Evolutionary conservation across 2,888 invertebrate species (phyloP).

Genomic region (Drosophila nr. perissopoda): DNA sequence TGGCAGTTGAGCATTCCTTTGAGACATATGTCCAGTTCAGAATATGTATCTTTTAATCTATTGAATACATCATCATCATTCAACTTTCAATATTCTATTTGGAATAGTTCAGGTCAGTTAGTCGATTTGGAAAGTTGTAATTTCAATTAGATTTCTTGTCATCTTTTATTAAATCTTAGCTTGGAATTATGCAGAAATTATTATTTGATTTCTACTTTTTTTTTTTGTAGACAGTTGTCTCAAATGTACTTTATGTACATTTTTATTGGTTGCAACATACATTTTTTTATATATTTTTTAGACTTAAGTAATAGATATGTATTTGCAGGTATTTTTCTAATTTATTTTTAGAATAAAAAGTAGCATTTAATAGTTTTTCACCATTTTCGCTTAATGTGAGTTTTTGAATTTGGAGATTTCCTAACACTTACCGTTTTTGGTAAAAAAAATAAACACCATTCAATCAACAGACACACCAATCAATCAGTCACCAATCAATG

Average conservation of each 20-base stretch:
- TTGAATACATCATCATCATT: background rate
- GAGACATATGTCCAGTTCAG: background rate
- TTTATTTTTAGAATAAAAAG: background rate
- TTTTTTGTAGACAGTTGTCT: background rate
- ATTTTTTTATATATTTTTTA: background rate
- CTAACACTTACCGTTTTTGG: background rate
- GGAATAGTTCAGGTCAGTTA: background rate
- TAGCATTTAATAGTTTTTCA: background rate
- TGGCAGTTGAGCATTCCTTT: background rate
- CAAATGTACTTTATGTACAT: background rate
- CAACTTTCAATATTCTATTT: background rate
- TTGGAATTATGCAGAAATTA: background rate
- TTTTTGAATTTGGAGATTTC: background rate
- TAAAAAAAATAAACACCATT: background rate
- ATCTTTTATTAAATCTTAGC: background rate
- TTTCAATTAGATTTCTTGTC: background rate
- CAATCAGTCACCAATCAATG: conserved; percentile 1
- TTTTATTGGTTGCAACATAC: background rate
- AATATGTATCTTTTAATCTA: background rate
- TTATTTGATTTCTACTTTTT: background rate
- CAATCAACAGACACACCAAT: background rate
- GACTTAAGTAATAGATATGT: background rate
- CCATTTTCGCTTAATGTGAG: background rate
- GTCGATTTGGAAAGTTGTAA: background rate
- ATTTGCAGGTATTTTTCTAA: background rate